Conservation (phyloP, 2,888 invertebrate species). For the Ganaspis brasiliensis region DNA sequence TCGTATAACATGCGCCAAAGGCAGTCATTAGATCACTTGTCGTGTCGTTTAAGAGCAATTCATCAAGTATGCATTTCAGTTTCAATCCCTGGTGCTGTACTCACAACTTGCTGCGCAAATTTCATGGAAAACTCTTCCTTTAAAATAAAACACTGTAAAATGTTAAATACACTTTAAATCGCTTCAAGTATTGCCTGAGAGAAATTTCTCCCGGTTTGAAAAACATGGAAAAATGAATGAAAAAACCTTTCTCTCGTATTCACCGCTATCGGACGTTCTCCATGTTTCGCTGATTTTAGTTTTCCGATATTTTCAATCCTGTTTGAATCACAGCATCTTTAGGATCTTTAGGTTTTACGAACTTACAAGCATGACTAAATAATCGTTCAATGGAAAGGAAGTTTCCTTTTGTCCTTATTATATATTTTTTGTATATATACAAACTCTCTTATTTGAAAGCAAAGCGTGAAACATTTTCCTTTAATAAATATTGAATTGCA, state of each 20-base stretch:
- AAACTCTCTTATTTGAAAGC: neutral
- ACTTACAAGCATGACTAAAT: neutral
- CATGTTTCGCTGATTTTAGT: constrained; percentile 29
- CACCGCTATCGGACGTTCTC: constrained; percentile 14
- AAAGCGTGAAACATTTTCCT: neutral
- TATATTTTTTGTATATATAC: no score
- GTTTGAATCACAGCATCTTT: neutral
- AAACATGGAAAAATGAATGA: neutral
- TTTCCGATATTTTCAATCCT: constrained; percentile 38
- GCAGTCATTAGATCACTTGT: constrained; percentile 32
- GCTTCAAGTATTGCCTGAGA: constrained; percentile 10
- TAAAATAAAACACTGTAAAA: constrained; percentile 34
- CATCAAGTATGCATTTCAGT: constrained; percentile 38
- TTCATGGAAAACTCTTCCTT: constrained; percentile 35
- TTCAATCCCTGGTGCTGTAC: constrained; percentile 16
- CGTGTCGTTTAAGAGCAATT: constrained; percentile 32
- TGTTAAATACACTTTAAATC: constrained; percentile 30
- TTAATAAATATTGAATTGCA: neutral
- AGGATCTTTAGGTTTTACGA: neutral
- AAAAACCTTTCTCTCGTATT: constrained; percentile 1
- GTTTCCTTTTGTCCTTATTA: neutral
- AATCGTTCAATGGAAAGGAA: neutral
- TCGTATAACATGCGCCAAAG: constrained; percentile 4
- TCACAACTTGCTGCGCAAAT: constrained; percentile 18
- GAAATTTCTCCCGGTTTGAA: neutral